Conservation (phyloP, 2,113 vertebrate genomes). For the Sitta europaea region DNA sequence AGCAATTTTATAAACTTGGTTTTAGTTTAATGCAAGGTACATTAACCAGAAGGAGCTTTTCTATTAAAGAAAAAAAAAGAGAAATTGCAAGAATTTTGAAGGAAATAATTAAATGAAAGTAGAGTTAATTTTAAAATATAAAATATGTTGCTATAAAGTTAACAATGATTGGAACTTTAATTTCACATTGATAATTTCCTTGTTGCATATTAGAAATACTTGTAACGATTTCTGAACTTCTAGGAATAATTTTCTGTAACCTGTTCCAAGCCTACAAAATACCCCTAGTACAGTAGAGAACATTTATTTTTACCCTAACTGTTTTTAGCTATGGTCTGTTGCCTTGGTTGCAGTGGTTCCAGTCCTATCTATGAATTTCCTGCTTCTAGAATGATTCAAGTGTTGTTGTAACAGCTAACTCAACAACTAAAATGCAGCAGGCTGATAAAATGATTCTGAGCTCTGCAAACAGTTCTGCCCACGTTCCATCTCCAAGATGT, state of each 20-base stretch:
- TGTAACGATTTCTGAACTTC: not conserved
- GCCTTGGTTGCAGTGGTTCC: constrained; percentile 42
- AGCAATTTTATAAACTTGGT: not conserved
- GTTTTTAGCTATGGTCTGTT: constrained; percentile 50
- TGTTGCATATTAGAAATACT: not conserved
- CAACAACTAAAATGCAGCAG: not conserved
- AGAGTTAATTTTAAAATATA: not conserved
- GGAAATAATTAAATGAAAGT: not conserved
- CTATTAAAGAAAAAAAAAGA: not conserved
- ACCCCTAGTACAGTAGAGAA: not conserved
- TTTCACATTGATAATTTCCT: not conserved
- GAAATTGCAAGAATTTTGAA: not conserved
- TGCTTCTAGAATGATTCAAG: not conserved
- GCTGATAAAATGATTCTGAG: not conserved
- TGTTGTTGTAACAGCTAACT: not conserved
- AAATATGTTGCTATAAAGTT: not conserved
- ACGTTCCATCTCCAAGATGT: not conserved
- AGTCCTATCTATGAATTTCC: not conserved
- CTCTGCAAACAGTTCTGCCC: not conserved
- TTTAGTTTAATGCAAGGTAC: not conserved
- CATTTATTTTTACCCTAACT: constrained; percentile 33
- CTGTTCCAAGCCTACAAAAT: not conserved
- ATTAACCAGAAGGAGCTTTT: not conserved
- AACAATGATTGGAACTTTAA: not conserved
- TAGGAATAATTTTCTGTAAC: not conserved